Percentiles rank a stretch among this genome's conserved stretches.
These are phyloP conservation scores for Prionailurus bengalensis DNA, from an alignment of 2,113 vertebrate genomes.

Conservation along the genomic window DNA sequence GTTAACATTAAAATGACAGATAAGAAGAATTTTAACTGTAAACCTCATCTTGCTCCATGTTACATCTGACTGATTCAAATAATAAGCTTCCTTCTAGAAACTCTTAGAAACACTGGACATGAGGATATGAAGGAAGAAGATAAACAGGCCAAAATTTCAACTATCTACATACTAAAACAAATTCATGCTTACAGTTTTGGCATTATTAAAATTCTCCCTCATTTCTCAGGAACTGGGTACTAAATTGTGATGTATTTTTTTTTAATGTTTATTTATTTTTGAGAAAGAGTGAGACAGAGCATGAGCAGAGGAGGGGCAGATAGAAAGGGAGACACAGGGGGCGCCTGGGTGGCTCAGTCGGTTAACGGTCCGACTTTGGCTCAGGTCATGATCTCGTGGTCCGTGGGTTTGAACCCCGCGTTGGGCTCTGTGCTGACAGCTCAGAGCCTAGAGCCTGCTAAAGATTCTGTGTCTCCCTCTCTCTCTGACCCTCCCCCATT, in stretches of 20 bases:
- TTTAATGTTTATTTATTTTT: too few relatives aligned
- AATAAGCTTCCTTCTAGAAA: conserved; percentile 29
- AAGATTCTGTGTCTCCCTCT: too few relatives aligned
- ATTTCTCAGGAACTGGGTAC: neutral
- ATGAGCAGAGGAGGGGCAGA: too few relatives aligned
- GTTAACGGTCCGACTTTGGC: too few relatives aligned
- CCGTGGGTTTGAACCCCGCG: too few relatives aligned
- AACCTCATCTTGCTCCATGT: neutral
- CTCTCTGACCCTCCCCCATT: too few relatives aligned
- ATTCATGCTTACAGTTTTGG: conserved; percentile 9
- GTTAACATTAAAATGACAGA: neutral
- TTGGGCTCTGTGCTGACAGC: too few relatives aligned
- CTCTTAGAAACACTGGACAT: neutral
- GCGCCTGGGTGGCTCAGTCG: too few relatives aligned
- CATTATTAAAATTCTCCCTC: conserved; percentile 40
- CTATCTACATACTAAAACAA: conserved; percentile 47
- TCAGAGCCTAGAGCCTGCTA: too few relatives aligned
- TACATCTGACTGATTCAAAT: neutral
- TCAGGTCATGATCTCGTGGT: too few relatives aligned
- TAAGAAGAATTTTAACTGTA: conserved; percentile 13
- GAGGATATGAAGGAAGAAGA: neutral
- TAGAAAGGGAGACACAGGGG: too few relatives aligned
- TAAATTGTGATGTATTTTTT: conserved; percentile 8
- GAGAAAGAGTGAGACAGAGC: too few relatives aligned
- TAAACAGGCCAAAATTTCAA: conserved; percentile 22